phyloP scores from a whole-genome alignment of 2,113 vertebrate genomes.

The Prunella himalayana region DNA sequence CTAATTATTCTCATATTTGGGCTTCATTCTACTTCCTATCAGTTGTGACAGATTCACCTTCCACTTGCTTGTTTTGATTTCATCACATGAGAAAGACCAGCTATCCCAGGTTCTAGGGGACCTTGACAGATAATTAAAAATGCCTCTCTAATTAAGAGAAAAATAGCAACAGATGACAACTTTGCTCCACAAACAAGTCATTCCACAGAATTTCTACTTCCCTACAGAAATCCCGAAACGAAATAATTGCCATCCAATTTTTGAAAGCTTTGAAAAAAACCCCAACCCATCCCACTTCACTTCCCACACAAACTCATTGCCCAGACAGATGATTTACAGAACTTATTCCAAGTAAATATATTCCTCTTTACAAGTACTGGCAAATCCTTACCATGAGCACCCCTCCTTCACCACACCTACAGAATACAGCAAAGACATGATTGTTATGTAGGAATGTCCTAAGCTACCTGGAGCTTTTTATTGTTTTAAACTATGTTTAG shows the following conservation, averaged over 20 bases:
- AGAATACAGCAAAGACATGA: background rate
- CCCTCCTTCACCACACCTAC: background rate
- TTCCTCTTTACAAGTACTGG: background rate
- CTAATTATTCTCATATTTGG: constrained; percentile 22
- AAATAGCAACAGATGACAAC: constrained; percentile 1
- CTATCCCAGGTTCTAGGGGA: background rate
- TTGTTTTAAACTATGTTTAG: background rate
- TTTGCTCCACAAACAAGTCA: constrained; percentile 1
- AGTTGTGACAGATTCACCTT: background rate
- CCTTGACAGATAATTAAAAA: constrained; percentile 50
- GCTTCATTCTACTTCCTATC: background rate
- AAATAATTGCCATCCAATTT: background rate
- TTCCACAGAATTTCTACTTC: background rate
- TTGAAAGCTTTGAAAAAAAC: background rate
- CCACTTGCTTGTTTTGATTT: constrained; percentile 9
- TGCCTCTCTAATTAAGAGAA: constrained; percentile 36
- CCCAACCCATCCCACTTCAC: background rate
- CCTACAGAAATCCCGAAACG: background rate
- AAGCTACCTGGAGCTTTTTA: background rate
- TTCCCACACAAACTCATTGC: background rate
- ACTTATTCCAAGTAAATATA: background rate
- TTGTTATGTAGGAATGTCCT: background rate
- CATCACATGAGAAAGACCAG: background rate
- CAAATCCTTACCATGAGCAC: background rate
- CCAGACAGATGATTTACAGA: background rate